Evolutionary conservation across 2,113 vertebrate species (phyloP).

Genomic region (Scomber colias): DNA sequence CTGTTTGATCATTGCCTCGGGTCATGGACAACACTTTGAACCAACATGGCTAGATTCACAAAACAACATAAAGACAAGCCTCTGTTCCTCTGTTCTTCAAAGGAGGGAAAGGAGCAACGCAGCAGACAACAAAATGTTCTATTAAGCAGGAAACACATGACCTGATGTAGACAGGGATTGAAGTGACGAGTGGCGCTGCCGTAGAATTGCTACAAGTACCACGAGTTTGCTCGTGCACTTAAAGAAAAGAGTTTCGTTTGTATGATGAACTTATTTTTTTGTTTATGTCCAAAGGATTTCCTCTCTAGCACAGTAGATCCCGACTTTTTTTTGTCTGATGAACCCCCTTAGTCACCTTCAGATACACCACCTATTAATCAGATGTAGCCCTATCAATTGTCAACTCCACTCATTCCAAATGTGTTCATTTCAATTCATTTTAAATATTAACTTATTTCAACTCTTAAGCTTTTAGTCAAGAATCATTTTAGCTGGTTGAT

Average conservation of each 20-base stretch:
- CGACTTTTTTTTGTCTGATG: too few species aligned
- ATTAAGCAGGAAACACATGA: slow-evolving; percentile 43
- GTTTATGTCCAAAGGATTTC: neutral
- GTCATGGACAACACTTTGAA: slow-evolving; percentile 61
- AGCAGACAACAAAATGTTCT: slow-evolving; percentile 52
- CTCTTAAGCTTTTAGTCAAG: too few species aligned
- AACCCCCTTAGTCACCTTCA: too few species aligned
- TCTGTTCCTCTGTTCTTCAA: slow-evolving; percentile 58
- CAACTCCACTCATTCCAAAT: too few species aligned
- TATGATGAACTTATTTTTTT: neutral
- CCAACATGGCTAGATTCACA: slow-evolving; percentile 30
- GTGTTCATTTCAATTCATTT: neutral
- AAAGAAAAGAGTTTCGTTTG: neutral
- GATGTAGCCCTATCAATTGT: too few species aligned
- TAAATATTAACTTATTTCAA: too few species aligned
- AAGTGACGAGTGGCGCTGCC: slow-evolving; percentile 15
- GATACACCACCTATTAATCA: too few species aligned
- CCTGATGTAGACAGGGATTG: slow-evolving; percentile 25
- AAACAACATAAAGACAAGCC: slow-evolving; percentile 56
- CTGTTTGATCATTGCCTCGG: slow-evolving; percentile 52
- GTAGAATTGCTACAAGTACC: neutral
- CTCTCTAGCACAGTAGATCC: too few species aligned
- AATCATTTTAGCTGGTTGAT: too few species aligned
- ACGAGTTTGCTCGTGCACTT: neutral
- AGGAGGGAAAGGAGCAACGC: slow-evolving; percentile 23